Evolutionary conservation across 2,113 vertebrate species (phyloP).

Genomic region (Phalacrocorax brasilianus): DNA sequence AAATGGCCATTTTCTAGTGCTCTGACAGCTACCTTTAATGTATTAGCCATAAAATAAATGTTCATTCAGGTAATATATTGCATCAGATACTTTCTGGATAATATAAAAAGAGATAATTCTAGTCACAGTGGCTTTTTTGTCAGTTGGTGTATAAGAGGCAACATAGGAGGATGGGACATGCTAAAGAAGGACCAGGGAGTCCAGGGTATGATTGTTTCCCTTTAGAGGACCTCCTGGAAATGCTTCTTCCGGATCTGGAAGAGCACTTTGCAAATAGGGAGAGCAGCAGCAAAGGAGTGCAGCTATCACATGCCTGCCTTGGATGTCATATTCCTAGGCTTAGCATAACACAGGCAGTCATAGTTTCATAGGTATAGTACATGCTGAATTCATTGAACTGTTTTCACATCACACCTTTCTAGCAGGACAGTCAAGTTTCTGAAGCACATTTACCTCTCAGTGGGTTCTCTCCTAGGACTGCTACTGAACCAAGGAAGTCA

Average conservation of each 20-base stretch:
- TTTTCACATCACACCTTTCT: background rate
- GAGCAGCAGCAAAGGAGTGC: background rate
- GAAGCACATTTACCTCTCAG: background rate
- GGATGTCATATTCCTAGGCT: background rate
- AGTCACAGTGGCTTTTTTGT: background rate
- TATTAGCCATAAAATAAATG: background rate
- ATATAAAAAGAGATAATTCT: background rate
- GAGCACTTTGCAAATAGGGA: background rate
- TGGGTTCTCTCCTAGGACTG: background rate
- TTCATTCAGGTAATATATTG: background rate
- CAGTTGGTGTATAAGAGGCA: background rate
- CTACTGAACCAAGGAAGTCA: background rate
- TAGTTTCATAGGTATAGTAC: background rate
- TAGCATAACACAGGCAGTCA: background rate
- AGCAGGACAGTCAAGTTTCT: background rate
- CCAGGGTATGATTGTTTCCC: background rate
- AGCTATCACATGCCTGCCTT: background rate
- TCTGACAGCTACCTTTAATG: background rate
- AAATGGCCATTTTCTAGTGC: background rate
- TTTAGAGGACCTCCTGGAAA: background rate
- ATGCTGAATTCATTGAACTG: background rate
- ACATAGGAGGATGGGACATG: accelerated
- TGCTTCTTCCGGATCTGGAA: background rate
- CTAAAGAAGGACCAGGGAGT: background rate
- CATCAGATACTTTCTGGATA: background rate